phyloP scores from a whole-genome alignment of 2,113 vertebrate genomes.

The Salvelinus namaycush region DNA sequence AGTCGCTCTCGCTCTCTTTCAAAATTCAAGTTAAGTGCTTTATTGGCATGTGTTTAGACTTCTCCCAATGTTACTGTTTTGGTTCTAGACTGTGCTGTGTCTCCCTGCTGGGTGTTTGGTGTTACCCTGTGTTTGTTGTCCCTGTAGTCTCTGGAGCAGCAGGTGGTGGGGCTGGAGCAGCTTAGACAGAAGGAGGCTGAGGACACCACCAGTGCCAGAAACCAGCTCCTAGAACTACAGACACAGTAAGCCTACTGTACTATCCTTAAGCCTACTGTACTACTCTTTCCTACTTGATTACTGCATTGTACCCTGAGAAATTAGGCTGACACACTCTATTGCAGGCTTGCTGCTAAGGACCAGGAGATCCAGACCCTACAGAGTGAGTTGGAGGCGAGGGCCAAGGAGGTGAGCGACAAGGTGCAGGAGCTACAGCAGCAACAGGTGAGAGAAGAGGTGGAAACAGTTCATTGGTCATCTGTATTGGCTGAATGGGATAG shows the following conservation, averaged over 20 bases:
- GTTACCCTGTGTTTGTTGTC: slow-evolving; percentile 17
- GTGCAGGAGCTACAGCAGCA: slow-evolving; percentile 74
- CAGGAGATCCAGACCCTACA: slow-evolving; percentile 80
- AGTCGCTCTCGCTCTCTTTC: too few species aligned
- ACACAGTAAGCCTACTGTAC: slow-evolving; percentile 76
- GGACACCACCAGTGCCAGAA: slow-evolving; percentile 68
- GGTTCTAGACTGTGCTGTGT: neutral
- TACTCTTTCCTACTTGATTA: neutral
- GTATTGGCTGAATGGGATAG: neutral
- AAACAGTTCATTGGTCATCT: too few species aligned
- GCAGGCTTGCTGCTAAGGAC: slow-evolving; percentile 82
- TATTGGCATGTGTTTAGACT: neutral
- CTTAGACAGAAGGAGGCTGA: slow-evolving; percentile 83
- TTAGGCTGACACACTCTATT: neutral
- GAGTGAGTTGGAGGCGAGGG: slow-evolving; percentile 72
- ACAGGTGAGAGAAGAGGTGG: slow-evolving; percentile 72
- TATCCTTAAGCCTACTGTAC: neutral
- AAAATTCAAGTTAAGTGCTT: too few species aligned
- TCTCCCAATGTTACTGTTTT: neutral
- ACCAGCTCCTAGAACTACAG: slow-evolving; percentile 85
- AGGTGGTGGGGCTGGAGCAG: slow-evolving; percentile 84
- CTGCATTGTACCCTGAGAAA: neutral
- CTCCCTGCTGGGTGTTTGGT: neutral
- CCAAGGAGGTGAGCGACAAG: slow-evolving; percentile 74
- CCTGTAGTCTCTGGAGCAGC: slow-evolving; percentile 86